Conservation (phyloP, 2,797 vertebrate species). For the Sylvia borin region DNA sequence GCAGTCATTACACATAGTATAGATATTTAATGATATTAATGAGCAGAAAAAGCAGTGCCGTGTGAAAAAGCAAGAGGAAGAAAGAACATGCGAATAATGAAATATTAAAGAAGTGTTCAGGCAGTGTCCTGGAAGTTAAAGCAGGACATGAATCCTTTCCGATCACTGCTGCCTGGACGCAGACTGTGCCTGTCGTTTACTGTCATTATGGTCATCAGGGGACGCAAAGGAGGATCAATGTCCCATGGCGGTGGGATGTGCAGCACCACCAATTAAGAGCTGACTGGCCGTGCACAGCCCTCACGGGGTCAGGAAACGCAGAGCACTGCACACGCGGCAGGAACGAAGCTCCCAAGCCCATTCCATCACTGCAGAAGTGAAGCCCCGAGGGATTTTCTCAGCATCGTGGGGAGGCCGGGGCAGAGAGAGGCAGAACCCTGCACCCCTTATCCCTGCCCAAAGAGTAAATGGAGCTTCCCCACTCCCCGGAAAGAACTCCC, state of each 20-base stretch:
- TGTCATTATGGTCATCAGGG: neutral
- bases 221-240: neutral
- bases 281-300: neutral
- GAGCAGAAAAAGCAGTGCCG: neutral
- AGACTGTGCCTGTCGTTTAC: neutral
- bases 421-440: neutral
- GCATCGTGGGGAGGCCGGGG: neutral
- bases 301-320: fast-evolving
- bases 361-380: no score
- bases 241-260: neutral
- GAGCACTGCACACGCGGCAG: neutral
- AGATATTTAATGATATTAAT: neutral
- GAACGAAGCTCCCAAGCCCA: fast-evolving
- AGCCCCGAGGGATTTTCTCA: fast-evolving
- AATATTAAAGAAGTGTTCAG: neutral
- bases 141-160: neutral
- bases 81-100: neutral
- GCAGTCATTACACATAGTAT: neutral
- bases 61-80: neutral
- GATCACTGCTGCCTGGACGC: neutral
- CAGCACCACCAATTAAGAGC: neutral
- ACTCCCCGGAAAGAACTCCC: neutral
- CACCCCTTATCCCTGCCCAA: neutral
- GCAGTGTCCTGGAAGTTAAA: neutral
- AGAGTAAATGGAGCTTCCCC: neutral